Percentiles rank a stretch among this genome's conserved stretches.
phyloP scores from a whole-genome alignment of 2,888 invertebrate genomes.

The Morpho achilles region DNA sequence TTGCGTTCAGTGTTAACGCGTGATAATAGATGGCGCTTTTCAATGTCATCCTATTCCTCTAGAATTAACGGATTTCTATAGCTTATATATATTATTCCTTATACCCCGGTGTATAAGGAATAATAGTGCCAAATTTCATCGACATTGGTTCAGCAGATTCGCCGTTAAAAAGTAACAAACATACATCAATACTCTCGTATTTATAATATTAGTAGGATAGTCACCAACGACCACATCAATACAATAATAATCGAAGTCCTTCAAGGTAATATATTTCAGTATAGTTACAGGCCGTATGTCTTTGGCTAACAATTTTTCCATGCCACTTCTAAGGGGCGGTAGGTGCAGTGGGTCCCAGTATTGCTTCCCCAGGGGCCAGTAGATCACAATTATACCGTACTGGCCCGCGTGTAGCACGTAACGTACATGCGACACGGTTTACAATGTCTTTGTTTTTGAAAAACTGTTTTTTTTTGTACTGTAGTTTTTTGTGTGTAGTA shows the following conservation, averaged over 20 bases:
- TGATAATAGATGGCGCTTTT: too few species aligned
- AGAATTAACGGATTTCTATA: too few species aligned
- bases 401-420: conserved; percentile 51
- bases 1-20: too few species aligned
- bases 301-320: conserved; percentile 43
- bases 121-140: too few species aligned
- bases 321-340: conserved; percentile 39
- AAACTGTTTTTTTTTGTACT: conserved; percentile 16
- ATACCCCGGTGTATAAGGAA: too few species aligned
- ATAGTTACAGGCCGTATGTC: conserved; percentile 40
- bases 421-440: conserved; percentile 35
- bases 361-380: conserved; percentile 51
- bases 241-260: conserved; percentile 18
- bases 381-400: conserved; percentile 67
- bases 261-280: conserved; percentile 32
- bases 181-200: background rate
- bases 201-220: background rate
- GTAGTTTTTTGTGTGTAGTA: background rate
- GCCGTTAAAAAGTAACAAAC: background rate
- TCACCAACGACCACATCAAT: conserved; percentile 3
- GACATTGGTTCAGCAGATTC: too few species aligned
- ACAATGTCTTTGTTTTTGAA: conserved; percentile 37
- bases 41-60: too few species aligned
- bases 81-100: too few species aligned
- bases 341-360: conserved; percentile 33